Conservation (phyloP, 2,797 vertebrate species). For the Protosalanx chinensis region DNA sequence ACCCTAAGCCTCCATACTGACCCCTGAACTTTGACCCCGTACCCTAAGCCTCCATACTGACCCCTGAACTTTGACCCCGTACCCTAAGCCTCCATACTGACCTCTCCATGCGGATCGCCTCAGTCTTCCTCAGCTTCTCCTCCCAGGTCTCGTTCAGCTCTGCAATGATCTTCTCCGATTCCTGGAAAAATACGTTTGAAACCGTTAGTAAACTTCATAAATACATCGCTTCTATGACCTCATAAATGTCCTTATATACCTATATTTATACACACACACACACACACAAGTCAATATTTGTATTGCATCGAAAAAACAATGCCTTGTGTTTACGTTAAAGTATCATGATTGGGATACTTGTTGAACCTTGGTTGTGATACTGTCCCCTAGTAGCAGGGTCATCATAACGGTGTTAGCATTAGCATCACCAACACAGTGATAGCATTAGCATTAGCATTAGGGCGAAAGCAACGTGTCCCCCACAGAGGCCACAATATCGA, state of each 20-base stretch:
- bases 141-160: slow-evolving; percentile 99
- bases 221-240: too few relatives aligned
- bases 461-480: background rate
- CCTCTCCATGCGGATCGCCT: slow-evolving; percentile 99
- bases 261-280: too few relatives aligned
- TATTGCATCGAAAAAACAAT: background rate
- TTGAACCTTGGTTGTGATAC: background rate
- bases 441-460: background rate
- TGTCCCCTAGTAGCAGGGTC: background rate
- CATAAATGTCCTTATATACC: too few relatives aligned
- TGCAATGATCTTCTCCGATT: slow-evolving; percentile 99
- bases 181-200: slow-evolving; percentile 67
- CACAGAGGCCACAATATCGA: background rate
- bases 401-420: background rate
- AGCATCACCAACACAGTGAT: background rate
- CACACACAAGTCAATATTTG: background rate
- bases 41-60: slow-evolving; percentile 21
- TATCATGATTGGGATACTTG: background rate
- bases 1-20: too few relatives aligned
- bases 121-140: slow-evolving; percentile 96
- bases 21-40: background rate
- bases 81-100: slow-evolving; percentile 49
- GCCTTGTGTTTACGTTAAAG: background rate
- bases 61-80: slow-evolving; percentile 55
- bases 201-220: slow-evolving; percentile 11